Percentiles rank a stretch among this genome's conserved stretches.
These are phyloP conservation scores for Syndactyla subalaris DNA, from an alignment of 2,797 vertebrate species.

Conservation along the genomic window DNA sequence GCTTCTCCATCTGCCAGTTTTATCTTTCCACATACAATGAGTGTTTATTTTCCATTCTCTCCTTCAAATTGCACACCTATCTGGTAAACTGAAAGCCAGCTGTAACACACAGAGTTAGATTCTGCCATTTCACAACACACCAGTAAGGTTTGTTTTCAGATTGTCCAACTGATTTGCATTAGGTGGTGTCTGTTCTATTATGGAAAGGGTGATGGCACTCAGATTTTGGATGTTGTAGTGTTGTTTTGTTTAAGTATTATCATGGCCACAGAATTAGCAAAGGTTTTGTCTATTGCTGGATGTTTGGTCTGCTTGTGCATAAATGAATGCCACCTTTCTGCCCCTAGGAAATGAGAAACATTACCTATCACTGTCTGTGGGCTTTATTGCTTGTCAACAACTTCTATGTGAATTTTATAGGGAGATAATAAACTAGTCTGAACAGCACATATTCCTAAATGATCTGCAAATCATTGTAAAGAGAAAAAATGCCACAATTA, in stretches of 20 bases:
- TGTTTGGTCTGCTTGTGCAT: neutral
- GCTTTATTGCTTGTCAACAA: slow-evolving; percentile 36
- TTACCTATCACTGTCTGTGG: neutral
- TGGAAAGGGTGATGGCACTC: neutral
- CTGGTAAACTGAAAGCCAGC: neutral
- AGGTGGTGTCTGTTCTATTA: neutral
- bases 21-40: neutral
- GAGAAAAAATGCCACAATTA: neutral
- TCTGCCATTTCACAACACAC: neutral
- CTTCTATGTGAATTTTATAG: slow-evolving; percentile 35
- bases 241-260: neutral
- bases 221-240: neutral
- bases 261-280: neutral
- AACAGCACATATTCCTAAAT: neutral
- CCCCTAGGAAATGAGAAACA: neutral
- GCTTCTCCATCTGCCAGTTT: slow-evolving; percentile 13
- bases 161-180: neutral
- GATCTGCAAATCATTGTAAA: slow-evolving; percentile 24
- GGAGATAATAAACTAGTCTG: neutral
- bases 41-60: neutral
- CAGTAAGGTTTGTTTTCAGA: neutral
- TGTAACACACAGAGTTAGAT: neutral
- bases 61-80: neutral
- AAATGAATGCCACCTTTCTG: neutral
- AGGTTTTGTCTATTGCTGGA: neutral